Conservation (phyloP, 64 coral and sea anemone species). For the Cladopsammia gracilis region DNA sequence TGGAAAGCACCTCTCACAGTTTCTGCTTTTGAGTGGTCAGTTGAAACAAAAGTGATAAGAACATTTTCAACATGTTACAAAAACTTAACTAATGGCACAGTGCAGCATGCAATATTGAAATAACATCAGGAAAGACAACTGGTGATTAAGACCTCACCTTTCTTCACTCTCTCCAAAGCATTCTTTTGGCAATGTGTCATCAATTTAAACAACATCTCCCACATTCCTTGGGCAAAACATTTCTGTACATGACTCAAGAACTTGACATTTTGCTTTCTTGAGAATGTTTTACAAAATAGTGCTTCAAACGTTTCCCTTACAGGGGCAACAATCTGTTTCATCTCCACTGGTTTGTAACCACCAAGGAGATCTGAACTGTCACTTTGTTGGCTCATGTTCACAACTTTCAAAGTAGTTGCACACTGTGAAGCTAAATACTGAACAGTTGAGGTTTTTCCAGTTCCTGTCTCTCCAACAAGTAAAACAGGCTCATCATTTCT, state of each 20-base stretch:
- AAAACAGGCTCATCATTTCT: conserved; percentile 90
- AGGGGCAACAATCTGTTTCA: conserved; percentile 96
- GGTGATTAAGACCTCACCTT: conserved; percentile 25
- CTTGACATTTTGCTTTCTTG: conserved; percentile 95
- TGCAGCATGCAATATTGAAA: too few relatives aligned
- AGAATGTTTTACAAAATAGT: conserved; percentile 94
- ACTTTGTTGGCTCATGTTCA: conserved; percentile 99
- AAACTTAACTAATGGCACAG: too few relatives aligned
- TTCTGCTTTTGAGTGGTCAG: too few relatives aligned
- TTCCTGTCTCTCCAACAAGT: conserved; percentile 98
- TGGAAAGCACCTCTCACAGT: too few relatives aligned
- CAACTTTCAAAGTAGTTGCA: conserved; percentile 72
- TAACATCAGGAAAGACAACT: not conserved
- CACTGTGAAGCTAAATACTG: conserved; percentile 86
- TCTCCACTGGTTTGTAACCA: conserved; percentile 97
- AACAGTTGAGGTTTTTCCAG: conserved; percentile 95
- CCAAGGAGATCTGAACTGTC: conserved; percentile 96
- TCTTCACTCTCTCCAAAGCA: conserved; percentile 79
- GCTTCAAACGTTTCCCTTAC: conserved; percentile 90
- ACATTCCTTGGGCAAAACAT: conserved; percentile 89
- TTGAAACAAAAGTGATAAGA: too few relatives aligned
- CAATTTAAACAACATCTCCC: conserved; percentile 95
- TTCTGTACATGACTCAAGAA: conserved; percentile 91
- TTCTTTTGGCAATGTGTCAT: conserved; percentile 87
- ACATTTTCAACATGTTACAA: too few relatives aligned